Evolutionary conservation across 2,113 vertebrate genomes (phyloP), one percentile per base, ranked within the genome.

Genomic region (Megalops atlanticus): DNA sequence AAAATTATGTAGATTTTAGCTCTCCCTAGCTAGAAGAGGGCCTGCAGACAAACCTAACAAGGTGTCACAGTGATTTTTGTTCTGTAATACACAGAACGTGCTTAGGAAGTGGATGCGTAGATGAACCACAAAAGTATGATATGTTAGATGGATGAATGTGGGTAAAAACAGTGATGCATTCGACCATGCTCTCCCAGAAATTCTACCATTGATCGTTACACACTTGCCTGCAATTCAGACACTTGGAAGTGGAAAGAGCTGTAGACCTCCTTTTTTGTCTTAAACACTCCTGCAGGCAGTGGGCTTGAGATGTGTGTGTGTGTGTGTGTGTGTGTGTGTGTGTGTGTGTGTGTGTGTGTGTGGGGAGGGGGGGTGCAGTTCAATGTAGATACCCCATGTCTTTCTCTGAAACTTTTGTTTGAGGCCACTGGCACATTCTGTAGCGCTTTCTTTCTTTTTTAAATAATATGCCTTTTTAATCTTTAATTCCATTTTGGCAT

Each of bases 141-240:
- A 64, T 11, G n/a, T 64, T 64, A 64, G n/a, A 27, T 64, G 58
- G 77, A n/a, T 76, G 69, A 87, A 90, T 88, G 80, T 85, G 86
- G 88, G 88, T 87, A 87, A 88, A 64, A 64, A 8, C 18, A 64
- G n/a, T 4, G n/a, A 64, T 64, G 52, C 15, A 58, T 58, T 58
- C 31, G 58, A 31, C n/a, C n/a, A 64, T 27, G 24, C 58, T 10
- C 27, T 64, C 7, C 24, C 24, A 64, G 58, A 64, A 64, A 64
- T 64, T 31, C n/a, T 64, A n/a, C 18, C 58, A 45, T 64, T 2
- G 31, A 64, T 27, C 31, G n/a, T 31, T n/a, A 64, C n/a, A 24
- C 58, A 31, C 58, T n/a, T 64, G 58, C 58, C n/a, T 31, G n/a
- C n/a, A 31, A n/a, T 64, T 64, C n/a, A 45, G 43, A 45, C 6